A percentile compares a stretch with the other conserved stretches of the same genome.
Conservation (phyloP, 2,888 invertebrate species). For the Chironomus riparius region DNA sequence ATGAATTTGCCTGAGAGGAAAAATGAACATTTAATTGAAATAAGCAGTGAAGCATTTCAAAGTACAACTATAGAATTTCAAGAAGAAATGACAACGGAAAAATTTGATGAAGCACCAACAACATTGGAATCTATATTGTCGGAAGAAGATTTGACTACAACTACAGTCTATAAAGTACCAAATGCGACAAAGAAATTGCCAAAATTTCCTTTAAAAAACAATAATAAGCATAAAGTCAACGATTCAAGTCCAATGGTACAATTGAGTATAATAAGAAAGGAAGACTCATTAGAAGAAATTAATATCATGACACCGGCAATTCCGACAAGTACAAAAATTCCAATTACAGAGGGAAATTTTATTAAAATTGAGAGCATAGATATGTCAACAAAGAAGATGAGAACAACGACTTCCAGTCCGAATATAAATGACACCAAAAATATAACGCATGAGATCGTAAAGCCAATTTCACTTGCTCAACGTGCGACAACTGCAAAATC, state of each 20-base stretch:
- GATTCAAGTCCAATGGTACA: neutral
- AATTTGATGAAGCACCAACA: neutral
- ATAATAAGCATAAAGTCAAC: neutral
- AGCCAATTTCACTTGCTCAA: slow-evolving; percentile 6
- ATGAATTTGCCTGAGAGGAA: neutral
- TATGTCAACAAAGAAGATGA: neutral
- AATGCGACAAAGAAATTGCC: neutral
- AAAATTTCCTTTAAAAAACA: neutral
- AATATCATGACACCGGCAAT: slow-evolving; percentile 16
- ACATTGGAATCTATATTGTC: neutral
- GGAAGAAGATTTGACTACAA: too few relatives aligned
- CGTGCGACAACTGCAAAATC: neutral
- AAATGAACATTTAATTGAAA: slow-evolving; percentile 2
- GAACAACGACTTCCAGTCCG: neutral
- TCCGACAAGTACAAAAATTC: neutral
- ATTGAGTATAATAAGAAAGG: slow-evolving; percentile 20
- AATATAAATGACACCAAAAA: slow-evolving; percentile 11
- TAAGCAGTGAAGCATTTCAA: neutral
- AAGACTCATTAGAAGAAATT: slow-evolving; percentile 26
- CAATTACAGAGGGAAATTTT: slow-evolving; percentile 16
- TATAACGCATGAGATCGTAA: neutral
- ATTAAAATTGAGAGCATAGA: slow-evolving; percentile 12
- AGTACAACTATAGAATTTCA: neutral
- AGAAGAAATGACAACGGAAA: neutral
- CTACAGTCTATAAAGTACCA: too few relatives aligned